phyloP scores from a whole-genome alignment of 2,888 invertebrate genomes.

The Eutolmus rufibarbis region DNA sequence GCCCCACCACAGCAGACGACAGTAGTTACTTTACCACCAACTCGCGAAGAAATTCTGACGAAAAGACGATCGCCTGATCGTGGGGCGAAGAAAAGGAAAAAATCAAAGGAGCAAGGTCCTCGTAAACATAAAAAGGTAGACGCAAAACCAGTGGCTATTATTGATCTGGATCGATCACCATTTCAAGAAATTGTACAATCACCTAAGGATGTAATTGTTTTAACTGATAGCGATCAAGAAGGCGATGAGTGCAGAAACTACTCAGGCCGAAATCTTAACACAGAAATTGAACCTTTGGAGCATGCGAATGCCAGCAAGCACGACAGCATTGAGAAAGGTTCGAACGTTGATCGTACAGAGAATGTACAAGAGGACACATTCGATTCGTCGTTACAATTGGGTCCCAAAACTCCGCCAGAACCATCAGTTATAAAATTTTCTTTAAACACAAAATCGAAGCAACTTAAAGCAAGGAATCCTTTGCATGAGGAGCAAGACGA shows the following conservation, averaged over 20 bases:
- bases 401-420: slow-evolving; percentile 79
- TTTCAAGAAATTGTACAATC: slow-evolving; percentile 84
- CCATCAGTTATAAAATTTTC: slow-evolving; percentile 71
- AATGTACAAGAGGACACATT: slow-evolving; percentile 44
- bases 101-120: slow-evolving; percentile 49
- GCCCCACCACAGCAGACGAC: slow-evolving; percentile 61
- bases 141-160: slow-evolving; percentile 79
- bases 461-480: slow-evolving; percentile 67
- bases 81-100: slow-evolving; percentile 55
- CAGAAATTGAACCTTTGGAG: slow-evolving; percentile 51
- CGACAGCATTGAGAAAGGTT: slow-evolving; percentile 31
- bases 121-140: slow-evolving; percentile 66
- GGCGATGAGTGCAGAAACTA: slow-evolving; percentile 20
- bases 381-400: slow-evolving; percentile 62
- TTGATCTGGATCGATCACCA: slow-evolving; percentile 84
- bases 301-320: slow-evolving; percentile 49
- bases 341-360: slow-evolving; percentile 47
- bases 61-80: slow-evolving; percentile 50
- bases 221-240: slow-evolving; percentile 80
- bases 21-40: slow-evolving; percentile 59
- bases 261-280: slow-evolving; percentile 44
- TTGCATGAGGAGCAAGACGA: slow-evolving; percentile 68
- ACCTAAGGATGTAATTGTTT: slow-evolving; percentile 80
- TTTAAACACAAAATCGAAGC: slow-evolving; percentile 64
- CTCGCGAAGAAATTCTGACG: slow-evolving; percentile 58